Evolutionary conservation across 2,888 invertebrate genomes (phyloP).

Genomic region (Caenorhabditis virilis): DNA sequence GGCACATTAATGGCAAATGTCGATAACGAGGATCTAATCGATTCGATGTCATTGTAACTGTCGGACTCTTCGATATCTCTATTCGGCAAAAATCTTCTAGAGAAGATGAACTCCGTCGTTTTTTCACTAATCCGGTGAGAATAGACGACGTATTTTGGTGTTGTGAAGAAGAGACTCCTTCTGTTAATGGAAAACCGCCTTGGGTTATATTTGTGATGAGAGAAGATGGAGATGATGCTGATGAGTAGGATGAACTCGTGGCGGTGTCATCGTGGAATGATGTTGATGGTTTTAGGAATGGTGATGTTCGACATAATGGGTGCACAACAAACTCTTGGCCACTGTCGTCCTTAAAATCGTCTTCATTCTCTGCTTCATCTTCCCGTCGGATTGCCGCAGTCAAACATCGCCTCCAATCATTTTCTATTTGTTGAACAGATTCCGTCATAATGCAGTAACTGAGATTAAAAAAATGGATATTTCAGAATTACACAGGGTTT

Average conservation of each 20-base stretch:
- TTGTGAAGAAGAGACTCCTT: background rate
- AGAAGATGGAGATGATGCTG: slow-evolving; percentile 5
- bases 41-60: background rate
- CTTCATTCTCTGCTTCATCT: slow-evolving; percentile 4
- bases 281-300: slow-evolving; percentile 20
- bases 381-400: slow-evolving; percentile 24
- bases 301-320: slow-evolving; percentile 26
- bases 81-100: slow-evolving; percentile 39
- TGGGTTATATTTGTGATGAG: slow-evolving; percentile 5
- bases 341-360: slow-evolving; percentile 1
- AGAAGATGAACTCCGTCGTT: slow-evolving; percentile 42
- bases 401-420: slow-evolving; percentile 22
- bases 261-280: background rate
- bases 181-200: slow-evolving; percentile 39
- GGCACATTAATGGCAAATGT: background rate
- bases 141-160: slow-evolving; percentile 21
- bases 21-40: background rate
- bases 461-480: too few relatives aligned
- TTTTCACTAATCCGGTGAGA: slow-evolving; percentile 45
- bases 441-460: too few relatives aligned
- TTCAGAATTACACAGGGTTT: too few relatives aligned
- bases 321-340: slow-evolving; percentile 16
- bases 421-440: slow-evolving; percentile 6
- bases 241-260: slow-evolving; percentile 1
- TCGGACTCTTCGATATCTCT: slow-evolving; percentile 21